phyloP scores from a whole-genome alignment of 2,113 vertebrate species.

The Phoenicopterus ruber region DNA sequence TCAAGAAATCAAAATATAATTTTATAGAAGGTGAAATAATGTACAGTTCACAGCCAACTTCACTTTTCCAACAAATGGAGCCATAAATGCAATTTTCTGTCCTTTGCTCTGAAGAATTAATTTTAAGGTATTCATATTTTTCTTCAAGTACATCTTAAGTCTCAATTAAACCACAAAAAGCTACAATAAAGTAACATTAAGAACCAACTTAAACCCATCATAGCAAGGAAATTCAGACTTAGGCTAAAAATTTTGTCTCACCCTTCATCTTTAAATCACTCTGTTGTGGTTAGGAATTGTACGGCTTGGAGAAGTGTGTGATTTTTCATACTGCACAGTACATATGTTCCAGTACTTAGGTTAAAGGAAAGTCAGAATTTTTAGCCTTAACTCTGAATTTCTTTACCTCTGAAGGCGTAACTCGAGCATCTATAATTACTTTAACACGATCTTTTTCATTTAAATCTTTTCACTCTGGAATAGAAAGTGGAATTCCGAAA shows the following conservation, averaged over 20 bases:
- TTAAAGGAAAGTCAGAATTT: constrained; percentile 65
- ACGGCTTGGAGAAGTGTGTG: constrained; percentile 45
- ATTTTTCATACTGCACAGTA: constrained; percentile 57
- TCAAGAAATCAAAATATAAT: constrained; percentile 38
- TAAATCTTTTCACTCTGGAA: constrained; percentile 32
- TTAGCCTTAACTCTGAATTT: constrained; percentile 64
- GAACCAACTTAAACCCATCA: constrained; percentile 61
- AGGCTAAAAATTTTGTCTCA: constrained; percentile 58
- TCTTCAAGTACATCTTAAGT: constrained; percentile 69
- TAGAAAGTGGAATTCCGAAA: background rate
- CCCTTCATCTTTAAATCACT: constrained; percentile 69
- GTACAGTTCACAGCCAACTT: constrained; percentile 50
- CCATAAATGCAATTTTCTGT: constrained; percentile 65
- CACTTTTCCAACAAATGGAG: constrained; percentile 62
- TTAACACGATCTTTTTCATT: constrained; percentile 22
- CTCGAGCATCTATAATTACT: constrained; percentile 60
- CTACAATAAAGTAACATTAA: constrained; percentile 76
- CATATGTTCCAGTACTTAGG: constrained; percentile 54
- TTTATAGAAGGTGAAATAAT: constrained; percentile 55
- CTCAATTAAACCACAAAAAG: constrained; percentile 71
- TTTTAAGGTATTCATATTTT: constrained; percentile 71
- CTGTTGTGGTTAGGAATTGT: constrained; percentile 53
- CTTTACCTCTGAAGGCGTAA: constrained; percentile 64
- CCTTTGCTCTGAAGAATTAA: constrained; percentile 71
- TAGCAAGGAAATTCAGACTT: constrained; percentile 65